Evolutionary conservation across 1,140 invertebrate genomes (phyloP), one percentile per base, ranked within the genome.

Genomic region (Telenomus remus): DNA sequence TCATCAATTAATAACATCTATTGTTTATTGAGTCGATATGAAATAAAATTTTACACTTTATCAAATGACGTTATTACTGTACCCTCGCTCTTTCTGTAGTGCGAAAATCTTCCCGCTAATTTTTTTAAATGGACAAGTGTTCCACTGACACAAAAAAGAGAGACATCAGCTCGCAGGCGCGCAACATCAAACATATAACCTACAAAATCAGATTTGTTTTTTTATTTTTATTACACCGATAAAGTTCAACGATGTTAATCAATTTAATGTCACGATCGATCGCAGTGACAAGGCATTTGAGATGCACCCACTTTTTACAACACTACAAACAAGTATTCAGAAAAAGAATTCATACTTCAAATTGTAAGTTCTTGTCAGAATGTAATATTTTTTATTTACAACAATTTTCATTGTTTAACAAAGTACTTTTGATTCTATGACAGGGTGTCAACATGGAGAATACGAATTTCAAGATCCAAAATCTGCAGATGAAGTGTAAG

Each of bases 391-490:
- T 44, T n/a, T n/a, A n/a, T n/a, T n/a, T n/a, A n/a, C n/a, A n/a
- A n/a, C n/a, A n/a, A n/a, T n/a, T n/a, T n/a, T n/a, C n/a, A n/a
- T n/a, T n/a, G n/a, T n/a, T n/a, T n/a, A n/a, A n/a, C n/a, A n/a
- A n/a, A n/a, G n/a, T n/a, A n/a, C n/a, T n/a, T n/a, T n/a, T n/a
- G n/a, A n/a, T n/a, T n/a, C n/a, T n/a, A n/a, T n/a, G n/a, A 85
- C 68, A 89, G 88, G 53, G 46, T 59, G 76, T 16, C 76, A 71
- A 73, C 93, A 95, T 85, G 96, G 95, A 49, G 95, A 97, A 89
- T 97, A 94, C 86, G 96, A 98, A 91, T 95, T 92, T 92, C 90
- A 96, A 88, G 96, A 98, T 89, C 96, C 97, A 16, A 96, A 97
- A 89, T 93, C 93, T 10, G 93, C 95, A 79, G 94, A 95, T 82